Base-by-base conservation (phyloP, 1,140 invertebrate genomes). In the Heliconius melpomene region DNA sequence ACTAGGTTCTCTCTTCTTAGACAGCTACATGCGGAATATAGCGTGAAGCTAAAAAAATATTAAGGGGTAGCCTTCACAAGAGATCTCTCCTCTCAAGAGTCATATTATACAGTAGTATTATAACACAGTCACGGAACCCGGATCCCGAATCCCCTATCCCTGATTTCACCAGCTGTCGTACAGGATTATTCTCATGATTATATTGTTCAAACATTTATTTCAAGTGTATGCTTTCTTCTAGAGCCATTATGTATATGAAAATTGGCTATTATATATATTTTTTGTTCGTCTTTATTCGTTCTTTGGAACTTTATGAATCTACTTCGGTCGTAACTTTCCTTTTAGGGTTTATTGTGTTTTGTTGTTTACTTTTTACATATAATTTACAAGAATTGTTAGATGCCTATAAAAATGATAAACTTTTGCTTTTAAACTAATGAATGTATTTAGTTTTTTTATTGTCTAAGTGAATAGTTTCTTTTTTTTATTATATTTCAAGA, bases 101-200 rank as follows among this genome's bases (percentile, higher is more conserved):
- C 40, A 84, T 32, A 32, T 78, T 77, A 74, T 75, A 84, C 80
- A 74, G 76, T 82, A 84, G 77, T 80, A 70, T 60, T 60, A 52
- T 70, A 52, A 40, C 38, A 40, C 75, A 71, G 66, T 75, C 40
- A 50, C 29, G 23, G 38, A 82, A 74, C 79, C 71, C 77, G n/a
- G 52, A 40, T 57, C 77, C 70, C 75, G 40, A 23, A 54, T 54
- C 57, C 50, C 54, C 52, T 36, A 70, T 50, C 23, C 54, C 54
- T 11, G 50, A 82, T 72, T 80, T 83, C 50, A 71, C 74, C 77
- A 74, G 75, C 26, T 66, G 26, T 66, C 60, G 26, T 26, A 74
- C 77, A 77, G 46, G 36, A 54, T 79, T 79, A 40, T 79, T 75
- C 66, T 38, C 38, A n/a, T 79, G 77, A 82, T 82, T 76, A 79